Base-by-base conservation (phyloP, 1,140 invertebrate genomes). In the Ditylenchus dipsaci region DNA sequence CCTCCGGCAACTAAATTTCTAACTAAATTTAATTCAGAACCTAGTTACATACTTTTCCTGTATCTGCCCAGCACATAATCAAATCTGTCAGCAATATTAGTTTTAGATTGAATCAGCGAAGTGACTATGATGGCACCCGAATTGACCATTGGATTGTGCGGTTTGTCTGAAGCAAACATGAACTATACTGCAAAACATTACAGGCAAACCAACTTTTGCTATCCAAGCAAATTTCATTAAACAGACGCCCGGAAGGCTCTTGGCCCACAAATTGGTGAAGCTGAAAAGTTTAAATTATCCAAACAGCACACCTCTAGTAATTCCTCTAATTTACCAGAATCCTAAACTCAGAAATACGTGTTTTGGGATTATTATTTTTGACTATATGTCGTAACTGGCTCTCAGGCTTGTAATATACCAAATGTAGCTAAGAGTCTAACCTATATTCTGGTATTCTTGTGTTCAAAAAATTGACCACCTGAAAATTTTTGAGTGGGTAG, bases 71-170 rank as follows among this genome's bases (percentile, higher is more conserved):
- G 80, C 73, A 87, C 85, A 83, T 84, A 85, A 72, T 87, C 87
- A 83, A 87, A 87, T 11, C 77, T 63, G 61, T 78, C 77, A 29
- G 77, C 77, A 49, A 77, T 69, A 43, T 63, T 69, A 23, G 62
- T 27, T 26, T 65, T 63, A 11, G 30, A 66, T 33, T 80, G 70
- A 29, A 78, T 75, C 19, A 78, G 60, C 15, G 71, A 78, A 19
- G 72, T 68, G 15, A 93, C 87, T 43, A 96, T 85, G 76, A 97
- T 95, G 21, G 94, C 93, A 9, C 94, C 94, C 19, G 93, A 91
- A 84, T 97, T 97, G 30, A 97, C 93, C 92, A 97, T 93, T 1
- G 94, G 94, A 86, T 97, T 97, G 84, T 97, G 94, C 0, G 94
- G 94, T 84, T 93, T 94, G 85, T 94, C 92, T 95, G 84, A 53